Percentiles rank a stretch among this genome's conserved stretches.
Evolutionary conservation across 2,888 invertebrate species (phyloP).

Genomic region (Stegophylla sp.): DNA sequence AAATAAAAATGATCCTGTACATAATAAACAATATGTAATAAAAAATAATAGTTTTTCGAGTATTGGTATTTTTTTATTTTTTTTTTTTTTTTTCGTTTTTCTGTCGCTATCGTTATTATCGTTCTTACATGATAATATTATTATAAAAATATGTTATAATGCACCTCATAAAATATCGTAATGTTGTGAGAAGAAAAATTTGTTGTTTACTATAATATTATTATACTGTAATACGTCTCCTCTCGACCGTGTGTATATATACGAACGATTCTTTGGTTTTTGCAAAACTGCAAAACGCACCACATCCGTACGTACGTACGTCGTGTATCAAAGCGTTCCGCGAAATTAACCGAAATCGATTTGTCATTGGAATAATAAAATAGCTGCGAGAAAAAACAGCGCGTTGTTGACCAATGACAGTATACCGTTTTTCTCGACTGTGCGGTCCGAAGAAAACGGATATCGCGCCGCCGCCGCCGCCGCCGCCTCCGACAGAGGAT

Average conservation of each 20-base stretch:
- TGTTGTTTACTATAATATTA: not conserved
- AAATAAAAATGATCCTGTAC: too few species aligned
- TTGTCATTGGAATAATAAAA: not conserved
- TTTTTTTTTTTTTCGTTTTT: too few species aligned
- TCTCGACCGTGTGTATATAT: not conserved
- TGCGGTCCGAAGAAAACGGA: not conserved
- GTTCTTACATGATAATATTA: too few species aligned
- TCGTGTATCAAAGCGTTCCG: too few species aligned
- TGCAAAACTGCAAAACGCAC: not conserved
- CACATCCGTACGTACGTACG: too few species aligned
- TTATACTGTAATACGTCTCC: too few species aligned
- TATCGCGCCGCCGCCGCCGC: not conserved
- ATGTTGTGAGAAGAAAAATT: not conserved
- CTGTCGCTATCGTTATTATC: too few species aligned
- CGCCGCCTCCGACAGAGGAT: not conserved
- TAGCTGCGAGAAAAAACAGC: not conserved
- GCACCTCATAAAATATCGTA: too few species aligned
- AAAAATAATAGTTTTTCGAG: not conserved
- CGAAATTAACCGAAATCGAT: not conserved
- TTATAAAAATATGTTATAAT: too few species aligned
- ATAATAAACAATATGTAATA: not conserved
- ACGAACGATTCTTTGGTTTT: too few species aligned
- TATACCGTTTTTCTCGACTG: not conserved
- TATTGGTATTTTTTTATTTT: too few species aligned
- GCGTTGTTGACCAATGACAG: slow-evolving; percentile 7